Evolutionary conservation across 2,888 invertebrate genomes (phyloP), one percentile per base, ranked within the genome.

Genomic region (Mystacides longicornis): DNA sequence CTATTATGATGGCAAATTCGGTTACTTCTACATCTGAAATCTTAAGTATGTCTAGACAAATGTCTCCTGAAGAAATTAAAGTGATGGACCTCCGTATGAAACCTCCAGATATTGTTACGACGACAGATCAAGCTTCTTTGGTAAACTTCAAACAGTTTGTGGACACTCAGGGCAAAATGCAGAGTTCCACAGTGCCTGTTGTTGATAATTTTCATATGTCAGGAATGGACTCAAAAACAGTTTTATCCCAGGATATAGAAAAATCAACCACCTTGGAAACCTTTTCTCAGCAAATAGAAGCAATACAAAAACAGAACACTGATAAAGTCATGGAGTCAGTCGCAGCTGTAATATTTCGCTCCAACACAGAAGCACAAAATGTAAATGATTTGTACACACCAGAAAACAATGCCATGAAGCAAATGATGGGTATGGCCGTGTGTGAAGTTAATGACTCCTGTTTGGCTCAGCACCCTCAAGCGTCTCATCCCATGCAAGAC

Each of bases 21-120:
- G 58, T 64, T 11, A 62, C 66, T 66, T 46, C 67, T 65, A 50
- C 69, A 64, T 49, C 56, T 64, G n/a, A 61, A 2, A 48, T 57
- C 54, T 54, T 56, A 67, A 69, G 66, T 55, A 63, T 20, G n/a
- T 21, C 52, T 16, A 23, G 51, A 33, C 55, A 59, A 1, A 64
- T 69, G 52, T 57, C 67, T 16, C 74, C 74, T 48, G 74, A 77
- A n/a, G 71, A 71, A 23, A 69, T 79, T 48, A 74, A 72, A 61
- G 83, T 81, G n/a, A 83, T 86, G 56, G 86, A 86, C 71, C 75
- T 86, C 46, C 72, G 85, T 20, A 84, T 85, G 74, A 87, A 89
- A 66, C 76, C 83, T 45, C 80, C 83, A 67, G 64, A 74, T 55
- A 75, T 79, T 63, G 69, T 71, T 64, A 65, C 74, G 65, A 54